Base-by-base conservation (phyloP, 1,140 invertebrate genomes). In the Sitobion miscanthi region DNA sequence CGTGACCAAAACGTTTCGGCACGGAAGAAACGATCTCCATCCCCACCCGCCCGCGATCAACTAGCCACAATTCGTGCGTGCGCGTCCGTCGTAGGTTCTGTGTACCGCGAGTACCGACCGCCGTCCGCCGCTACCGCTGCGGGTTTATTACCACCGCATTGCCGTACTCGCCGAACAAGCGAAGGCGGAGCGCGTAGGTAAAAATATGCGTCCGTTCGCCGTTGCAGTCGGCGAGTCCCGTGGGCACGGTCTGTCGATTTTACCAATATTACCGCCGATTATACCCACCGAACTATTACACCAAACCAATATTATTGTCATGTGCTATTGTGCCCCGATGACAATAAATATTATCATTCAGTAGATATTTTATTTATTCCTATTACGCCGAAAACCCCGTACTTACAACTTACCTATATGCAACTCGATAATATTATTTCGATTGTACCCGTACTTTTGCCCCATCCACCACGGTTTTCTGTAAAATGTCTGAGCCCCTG, bases 171-270 rank as follows among this genome's bases (percentile, higher is more conserved):
- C n/a, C n/a, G 30, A n/a, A n/a, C 21, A 17, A 30, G 62, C 62
- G 30, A n/a, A 77, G 62, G 62, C 62, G 62, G 62, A 14, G 62
- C 30, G 62, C 62, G 62, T 77, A 77, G 62, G 62, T 77, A 35
- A 54, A 52, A 54, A 14, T 69, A 69, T n/a, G 30, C 62, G 30
- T 69, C 30, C 30, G 30, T n/a, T 17, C 62, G 62, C n/a, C 30
- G 62, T 69, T 69, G 30, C 62, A 69, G 62, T 69, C 62, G 62
- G 30, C 62, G 62, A 30, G 30, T 30, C 62, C 62, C 25, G 62
- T 77, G 62, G 62, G 62, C 62, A 77, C 62, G 62, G 62, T 77
- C 62, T n/a, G 62, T n/a, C n/a, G 30, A 77, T 77, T 77, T 77
- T 69, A 2, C 30, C 62, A 20, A 77, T 77, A 77, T 77, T 35